Percentiles rank a stretch among this genome's conserved stretches.
These are phyloP conservation scores for Pinna nobilis DNA, from an alignment of 1,140 invertebrate genomes.

Conservation along the genomic window DNA sequence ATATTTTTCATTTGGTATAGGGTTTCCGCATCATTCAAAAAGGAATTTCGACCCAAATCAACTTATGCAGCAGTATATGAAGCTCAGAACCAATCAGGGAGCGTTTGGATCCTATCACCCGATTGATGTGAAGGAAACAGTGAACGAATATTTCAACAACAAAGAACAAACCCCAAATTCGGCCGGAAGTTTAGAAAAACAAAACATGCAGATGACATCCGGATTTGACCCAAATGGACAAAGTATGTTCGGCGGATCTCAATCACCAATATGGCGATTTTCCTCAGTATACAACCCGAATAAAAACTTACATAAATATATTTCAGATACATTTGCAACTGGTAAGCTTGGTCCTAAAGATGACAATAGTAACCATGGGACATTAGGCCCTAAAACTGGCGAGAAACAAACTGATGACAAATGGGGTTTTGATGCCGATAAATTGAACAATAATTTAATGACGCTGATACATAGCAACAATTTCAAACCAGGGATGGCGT, in stretches of 20 bases:
- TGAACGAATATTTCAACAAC: constrained; percentile 25
- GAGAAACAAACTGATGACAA: neutral
- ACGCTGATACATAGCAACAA: neutral
- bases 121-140: constrained; percentile 28
- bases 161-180: neutral
- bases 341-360: constrained; percentile 3
- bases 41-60: constrained; percentile 36
- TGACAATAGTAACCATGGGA: neutral
- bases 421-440: neutral
- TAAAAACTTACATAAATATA: constrained; percentile 20
- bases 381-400: too few relatives aligned
- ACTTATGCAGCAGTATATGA: constrained; percentile 38
- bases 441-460: constrained; percentile 5
- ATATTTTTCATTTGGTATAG: too few relatives aligned
- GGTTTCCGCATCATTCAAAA: neutral
- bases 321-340: neutral
- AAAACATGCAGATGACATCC: neutral
- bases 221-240: constrained; percentile 17
- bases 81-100: constrained; percentile 38
- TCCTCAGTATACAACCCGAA: constrained; percentile 39
- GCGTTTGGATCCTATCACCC: constrained; percentile 39
- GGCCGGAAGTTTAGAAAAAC: neutral
- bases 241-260: constrained; percentile 21
- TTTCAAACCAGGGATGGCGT: neutral
- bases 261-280: constrained; percentile 27